Evolutionary conservation across 2,888 invertebrate genomes (phyloP), one percentile per base, ranked within the genome.

Genomic region (Nudaria mundana): DNA sequence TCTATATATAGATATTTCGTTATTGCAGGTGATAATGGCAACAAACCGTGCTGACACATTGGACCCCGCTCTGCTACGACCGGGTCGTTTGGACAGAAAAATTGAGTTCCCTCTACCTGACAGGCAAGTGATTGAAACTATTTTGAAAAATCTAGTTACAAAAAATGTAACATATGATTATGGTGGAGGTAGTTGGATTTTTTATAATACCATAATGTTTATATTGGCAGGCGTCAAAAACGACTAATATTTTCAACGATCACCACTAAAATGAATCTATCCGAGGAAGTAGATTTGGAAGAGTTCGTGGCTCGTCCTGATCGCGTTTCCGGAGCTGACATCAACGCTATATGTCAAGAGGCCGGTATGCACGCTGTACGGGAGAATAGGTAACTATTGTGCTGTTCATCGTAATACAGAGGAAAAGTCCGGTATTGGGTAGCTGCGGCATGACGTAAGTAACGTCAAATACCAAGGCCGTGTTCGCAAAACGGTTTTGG

Each of bases 281-380:
- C 98, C 36, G 99, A 99, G 70, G 99, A 99, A 81, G 99, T 99
- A 1, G 99, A 99, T 81, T 88, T 99, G 36, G 99, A 99, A 76
- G 99, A 99, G 88, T 99, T 97, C 81, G 98, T 99, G 1, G 98
- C 99, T 7, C 91, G 99, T 11, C 99, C 99, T 1, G 99, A 99
- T 79, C 96, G 97, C 81, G 98, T 99, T 64, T 98, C 98, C 31
- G 99, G 99, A 14, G 99, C 99, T 13, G 99, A 99, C 71, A 99
- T 99, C 66, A 99, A 99, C 84, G 98, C 99, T 36, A 99, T 99
- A 71, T 99, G 99, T 76, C 99, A 99, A 84, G 99, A 99, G 91
- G 99, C 99, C 45, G 99, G 99, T 57, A 99, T 99, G 99, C 99
- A 99, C 76, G 99, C 99, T 2, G 99, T 99, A 0, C 90, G 99